Percentiles rank a stretch among this genome's conserved stretches.
These are phyloP conservation scores for Cylloceria caligata DNA, from an alignment of 2,888 invertebrate species.

Conservation along the genomic window DNA sequence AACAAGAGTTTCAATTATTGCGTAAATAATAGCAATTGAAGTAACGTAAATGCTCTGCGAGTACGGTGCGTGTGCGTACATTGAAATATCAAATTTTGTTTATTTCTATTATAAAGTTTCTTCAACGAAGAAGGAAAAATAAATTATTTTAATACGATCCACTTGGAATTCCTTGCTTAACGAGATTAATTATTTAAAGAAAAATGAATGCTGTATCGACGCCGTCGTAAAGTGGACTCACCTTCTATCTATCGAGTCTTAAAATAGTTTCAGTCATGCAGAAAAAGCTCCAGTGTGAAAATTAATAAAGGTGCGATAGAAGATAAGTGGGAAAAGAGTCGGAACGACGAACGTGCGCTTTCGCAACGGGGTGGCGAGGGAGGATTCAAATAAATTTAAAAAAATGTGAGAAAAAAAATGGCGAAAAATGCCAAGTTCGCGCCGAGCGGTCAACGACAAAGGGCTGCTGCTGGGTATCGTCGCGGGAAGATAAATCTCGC, in stretches of 20 bases:
- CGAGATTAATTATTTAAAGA: not conserved
- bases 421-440: slow-evolving; percentile 84
- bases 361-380: slow-evolving; percentile 41
- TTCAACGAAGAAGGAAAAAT: too few species aligned
- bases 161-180: too few species aligned
- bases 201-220: not conserved
- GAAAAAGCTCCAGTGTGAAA: slow-evolving; percentile 1
- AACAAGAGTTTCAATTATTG: too few species aligned
- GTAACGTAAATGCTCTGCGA: too few species aligned
- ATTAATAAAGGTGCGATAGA: slow-evolving; percentile 32
- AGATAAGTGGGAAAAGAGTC: slow-evolving; percentile 19
- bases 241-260: not conserved
- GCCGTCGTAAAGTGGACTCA: not conserved
- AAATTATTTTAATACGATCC: too few species aligned
- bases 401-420: slow-evolving; percentile 77
- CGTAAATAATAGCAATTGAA: too few species aligned
- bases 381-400: slow-evolving; percentile 5
- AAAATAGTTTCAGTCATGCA: not conserved
- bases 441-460: slow-evolving; percentile 82
- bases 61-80: too few species aligned
- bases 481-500: slow-evolving; percentile 73
- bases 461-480: slow-evolving; percentile 75
- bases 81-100: too few species aligned
- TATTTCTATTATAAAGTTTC: too few species aligned
- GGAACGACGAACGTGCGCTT: slow-evolving; percentile 31